Evolutionary conservation across 2,113 vertebrate genomes (phyloP).

Genomic region (Tyrannus savana): DNA sequence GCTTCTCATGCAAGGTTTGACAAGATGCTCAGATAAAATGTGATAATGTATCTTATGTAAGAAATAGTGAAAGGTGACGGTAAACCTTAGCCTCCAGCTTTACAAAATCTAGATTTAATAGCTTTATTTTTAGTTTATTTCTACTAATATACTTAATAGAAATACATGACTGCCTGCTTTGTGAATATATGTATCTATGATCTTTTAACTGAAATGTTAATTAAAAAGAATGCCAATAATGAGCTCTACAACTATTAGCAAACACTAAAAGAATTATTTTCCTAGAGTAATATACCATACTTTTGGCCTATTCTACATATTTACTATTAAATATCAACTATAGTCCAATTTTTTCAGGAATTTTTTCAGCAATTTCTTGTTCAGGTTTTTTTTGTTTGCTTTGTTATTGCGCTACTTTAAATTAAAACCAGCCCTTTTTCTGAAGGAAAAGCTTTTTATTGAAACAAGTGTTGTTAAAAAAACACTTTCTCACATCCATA

Average conservation of each 20-base stretch:
- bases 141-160: constrained; percentile 2
- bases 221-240: background rate
- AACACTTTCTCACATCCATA: background rate
- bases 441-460: background rate
- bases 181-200: background rate
- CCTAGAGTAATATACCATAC: background rate
- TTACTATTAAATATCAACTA: background rate
- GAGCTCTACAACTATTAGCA: background rate
- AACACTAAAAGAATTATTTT: background rate
- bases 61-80: background rate
- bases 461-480: background rate
- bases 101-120: background rate
- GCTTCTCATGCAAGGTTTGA: constrained; percentile 34
- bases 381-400: background rate
- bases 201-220: background rate
- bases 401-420: background rate
- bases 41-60: background rate
- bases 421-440: background rate
- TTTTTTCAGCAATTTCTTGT: background rate
- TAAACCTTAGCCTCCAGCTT: background rate
- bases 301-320: background rate
- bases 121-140: background rate
- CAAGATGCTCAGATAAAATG: constrained; percentile 13
- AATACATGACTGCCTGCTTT: background rate
- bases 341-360: background rate